Conservation (phyloP, 2,797 vertebrate genomes). For the Neosalanx taihuensis region DNA sequence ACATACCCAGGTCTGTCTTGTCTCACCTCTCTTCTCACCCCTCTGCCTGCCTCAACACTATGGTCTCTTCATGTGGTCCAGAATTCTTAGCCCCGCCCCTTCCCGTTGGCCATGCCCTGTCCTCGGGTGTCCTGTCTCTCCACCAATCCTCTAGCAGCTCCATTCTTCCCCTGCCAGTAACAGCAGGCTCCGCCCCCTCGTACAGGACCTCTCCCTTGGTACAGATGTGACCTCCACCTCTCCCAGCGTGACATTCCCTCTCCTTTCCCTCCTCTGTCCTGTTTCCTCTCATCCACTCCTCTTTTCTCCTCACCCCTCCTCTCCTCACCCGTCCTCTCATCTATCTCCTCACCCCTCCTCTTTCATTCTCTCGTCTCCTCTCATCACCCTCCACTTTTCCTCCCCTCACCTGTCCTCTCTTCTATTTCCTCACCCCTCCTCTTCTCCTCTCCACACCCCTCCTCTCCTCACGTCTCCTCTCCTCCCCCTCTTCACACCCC, state of each 20-base stretch:
- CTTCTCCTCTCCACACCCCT: neutral
- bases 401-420: neutral
- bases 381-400: neutral
- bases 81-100: too few species aligned
- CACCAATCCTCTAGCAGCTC: neutral
- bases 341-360: too few species aligned
- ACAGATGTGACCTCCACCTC: slow-evolving; percentile 44
- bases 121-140: neutral
- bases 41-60: too few species aligned
- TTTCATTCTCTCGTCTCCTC: too few species aligned
- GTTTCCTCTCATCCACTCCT: neutral
- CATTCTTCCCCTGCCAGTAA: too few species aligned
- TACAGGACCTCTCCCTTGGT: neutral
- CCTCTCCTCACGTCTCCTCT: neutral
- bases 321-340: too few species aligned
- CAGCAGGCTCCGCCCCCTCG: too few species aligned
- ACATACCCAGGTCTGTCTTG: too few species aligned
- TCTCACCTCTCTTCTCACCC: too few species aligned
- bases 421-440: neutral
- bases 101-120: too few species aligned
- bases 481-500: neutral
- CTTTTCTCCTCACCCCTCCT: too few species aligned
- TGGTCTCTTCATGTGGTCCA: too few species aligned
- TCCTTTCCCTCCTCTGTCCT: neutral
- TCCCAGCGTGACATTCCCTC: slow-evolving; percentile 9